Percentiles rank a stretch among this genome's conserved stretches.
These are phyloP conservation scores for Paramormyrops kingsleyae DNA, from an alignment of 2,113 vertebrate species.

Conservation along the genomic window DNA sequence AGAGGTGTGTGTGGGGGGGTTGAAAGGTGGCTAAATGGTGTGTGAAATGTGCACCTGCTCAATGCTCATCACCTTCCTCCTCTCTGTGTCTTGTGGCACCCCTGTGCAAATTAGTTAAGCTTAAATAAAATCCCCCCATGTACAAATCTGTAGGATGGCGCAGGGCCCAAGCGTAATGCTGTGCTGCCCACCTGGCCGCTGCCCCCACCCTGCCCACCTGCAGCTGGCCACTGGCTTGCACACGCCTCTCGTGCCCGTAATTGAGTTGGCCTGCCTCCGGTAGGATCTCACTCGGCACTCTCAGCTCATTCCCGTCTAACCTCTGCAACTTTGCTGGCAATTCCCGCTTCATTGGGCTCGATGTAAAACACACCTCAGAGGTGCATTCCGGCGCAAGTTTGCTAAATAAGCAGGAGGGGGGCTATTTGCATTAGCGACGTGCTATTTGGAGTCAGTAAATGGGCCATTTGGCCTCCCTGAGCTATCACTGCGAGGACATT, in stretches of 20 bases:
- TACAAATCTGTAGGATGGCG: background rate
- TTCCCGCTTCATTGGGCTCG: background rate
- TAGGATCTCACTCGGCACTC: background rate
- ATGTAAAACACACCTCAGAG: conserved; percentile 8
- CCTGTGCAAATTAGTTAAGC: background rate
- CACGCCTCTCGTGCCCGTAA: background rate
- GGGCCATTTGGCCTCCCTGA: background rate
- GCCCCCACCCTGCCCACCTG: background rate
- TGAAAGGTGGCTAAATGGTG: background rate
- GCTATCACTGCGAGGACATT: background rate
- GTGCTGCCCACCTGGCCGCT: background rate
- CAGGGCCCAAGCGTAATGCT: background rate
- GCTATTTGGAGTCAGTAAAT: background rate
- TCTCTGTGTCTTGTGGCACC: background rate
- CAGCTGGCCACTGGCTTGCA: background rate
- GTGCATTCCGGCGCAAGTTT: background rate
- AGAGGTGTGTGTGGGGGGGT: background rate
- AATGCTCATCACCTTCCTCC: background rate
- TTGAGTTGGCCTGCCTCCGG: background rate
- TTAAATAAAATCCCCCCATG: background rate
- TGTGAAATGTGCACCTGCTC: conserved; percentile 3
- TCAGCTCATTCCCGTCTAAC: background rate
- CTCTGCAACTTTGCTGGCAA: background rate
- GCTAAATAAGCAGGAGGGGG: background rate
- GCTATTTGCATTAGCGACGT: background rate